Evolutionary conservation across 2,113 vertebrate species (phyloP), one percentile per base, ranked within the genome.

Genomic region (Caracal caracal): DNA sequence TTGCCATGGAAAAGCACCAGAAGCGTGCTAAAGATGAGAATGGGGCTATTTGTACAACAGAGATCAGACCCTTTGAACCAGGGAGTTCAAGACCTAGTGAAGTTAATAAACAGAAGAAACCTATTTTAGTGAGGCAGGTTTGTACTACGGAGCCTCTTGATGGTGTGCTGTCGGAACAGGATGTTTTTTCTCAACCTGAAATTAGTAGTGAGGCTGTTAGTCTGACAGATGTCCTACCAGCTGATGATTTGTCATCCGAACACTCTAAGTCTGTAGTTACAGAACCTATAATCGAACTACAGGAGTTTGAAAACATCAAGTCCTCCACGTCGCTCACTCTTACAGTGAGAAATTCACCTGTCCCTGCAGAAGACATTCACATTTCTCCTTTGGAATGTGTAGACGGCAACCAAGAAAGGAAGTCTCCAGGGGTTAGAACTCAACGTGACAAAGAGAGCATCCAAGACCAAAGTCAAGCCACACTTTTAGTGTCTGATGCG

Each of bases 1-100:
- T 99, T 95, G 99, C 99, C 97, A 99, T 99, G 99, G 99, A 99
- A 97, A 99, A 99, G 95, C 99, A 99, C 65, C 99, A 99, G 56
- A 99, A 99, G 90, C 99, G 99, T 22, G 99, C 99, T 61, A 99
- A 99, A 97, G 99, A 99, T 97, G 99, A 99, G 95, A 99, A 99
- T 2, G 99, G 99, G 26, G 99, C 99, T 88, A 99, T 99, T 70
- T 99, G 99, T 83, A 65, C 99, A 16, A 98, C 99, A 24, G 99
- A 99, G 61, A 95, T 98, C 40, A 98, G 99, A 56, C 98, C 99
- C 0, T 51, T 99, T 7, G 99, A 99, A 94, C 99, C 99, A 59
- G 73, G 99, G 5, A 99, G 98, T 10, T 65, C 98, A 56, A 99
- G 99, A 97, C 98, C 99, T 95, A 98, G 97, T 6, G 99, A 99